Conservation (phyloP, 2,888 invertebrate species). For the Drosophila birchii region DNA sequence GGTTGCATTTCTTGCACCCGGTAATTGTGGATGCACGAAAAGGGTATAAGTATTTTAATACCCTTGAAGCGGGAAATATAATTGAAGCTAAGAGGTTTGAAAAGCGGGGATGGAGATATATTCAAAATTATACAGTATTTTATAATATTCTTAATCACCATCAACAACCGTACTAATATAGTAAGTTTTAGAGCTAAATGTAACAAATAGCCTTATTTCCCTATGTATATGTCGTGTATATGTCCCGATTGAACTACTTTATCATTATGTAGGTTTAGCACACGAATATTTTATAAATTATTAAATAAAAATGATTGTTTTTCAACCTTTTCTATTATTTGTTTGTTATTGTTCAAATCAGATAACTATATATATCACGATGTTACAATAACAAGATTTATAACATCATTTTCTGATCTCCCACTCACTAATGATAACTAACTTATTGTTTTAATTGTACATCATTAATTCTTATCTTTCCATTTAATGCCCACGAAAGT, state of each 20-base stretch:
- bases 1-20: constrained; percentile 58
- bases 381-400: background rate
- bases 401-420: background rate
- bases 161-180: background rate
- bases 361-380: background rate
- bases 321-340: too few species aligned
- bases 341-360: too few species aligned
- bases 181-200: too few species aligned
- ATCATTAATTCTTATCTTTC: background rate
- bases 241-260: too few species aligned
- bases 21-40: background rate
- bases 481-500: background rate
- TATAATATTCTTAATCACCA: too few species aligned
- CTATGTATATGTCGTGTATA: too few species aligned
- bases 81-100: background rate
- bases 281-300: too few species aligned
- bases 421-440: background rate
- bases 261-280: too few species aligned
- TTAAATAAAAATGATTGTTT: too few species aligned
- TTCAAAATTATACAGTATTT: background rate
- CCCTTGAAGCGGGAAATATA: background rate
- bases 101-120: background rate
- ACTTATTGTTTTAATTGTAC: too few species aligned
- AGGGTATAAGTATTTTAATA: background rate
- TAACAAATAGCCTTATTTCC: too few species aligned